Evolutionary conservation across 2,888 invertebrate species (phyloP), one percentile per base, ranked within the genome.

Genomic region (Drosophila subquinaria): DNA sequence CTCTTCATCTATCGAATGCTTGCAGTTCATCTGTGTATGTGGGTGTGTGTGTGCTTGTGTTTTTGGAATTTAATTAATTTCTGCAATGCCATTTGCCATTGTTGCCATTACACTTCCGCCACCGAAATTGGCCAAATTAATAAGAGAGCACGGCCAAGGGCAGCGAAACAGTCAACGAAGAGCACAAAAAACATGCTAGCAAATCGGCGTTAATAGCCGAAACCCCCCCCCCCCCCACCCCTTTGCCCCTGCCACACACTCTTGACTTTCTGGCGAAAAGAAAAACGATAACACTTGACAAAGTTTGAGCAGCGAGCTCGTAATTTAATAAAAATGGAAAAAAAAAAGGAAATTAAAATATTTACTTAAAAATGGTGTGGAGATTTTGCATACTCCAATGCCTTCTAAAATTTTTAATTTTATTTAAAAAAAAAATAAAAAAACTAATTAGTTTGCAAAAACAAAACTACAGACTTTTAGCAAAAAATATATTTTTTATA

Each of bases 51-150:
- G 48, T 64, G 53, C 20, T 36, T 65, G 59, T 69, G 60, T 66
- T 71, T 75, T 73, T 71, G 66, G 69, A 69, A 81, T 86, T 81
- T 81, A 75, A 84, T 84, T 86, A 86, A 76, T 80, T 80, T 69
- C 67, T 65, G 69, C 64, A 81, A 80, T 73, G 80, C 75, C 68
- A 55, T 73, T 67, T 63, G 72, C 30, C 62, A 53, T 67, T 62
- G 76, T 73, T 69, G 66, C 63, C 47, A 64, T 73, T 73, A 55
- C 62, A 74, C 86, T 80, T 85, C 81, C 78, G 81, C 64, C 76
- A 40, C 43, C 62, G 52, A 73, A 86, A 86, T 86, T 86, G 83
- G 65, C 69, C 79, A 86, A 83, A 83, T 86, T 86, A 79, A 76
- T 86, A 81, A 64, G 73, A 67, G 63, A 59, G 63, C 75, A 80